Base-by-base conservation (phyloP, 2,797 vertebrate genomes). In the Sparus aurata region DNA sequence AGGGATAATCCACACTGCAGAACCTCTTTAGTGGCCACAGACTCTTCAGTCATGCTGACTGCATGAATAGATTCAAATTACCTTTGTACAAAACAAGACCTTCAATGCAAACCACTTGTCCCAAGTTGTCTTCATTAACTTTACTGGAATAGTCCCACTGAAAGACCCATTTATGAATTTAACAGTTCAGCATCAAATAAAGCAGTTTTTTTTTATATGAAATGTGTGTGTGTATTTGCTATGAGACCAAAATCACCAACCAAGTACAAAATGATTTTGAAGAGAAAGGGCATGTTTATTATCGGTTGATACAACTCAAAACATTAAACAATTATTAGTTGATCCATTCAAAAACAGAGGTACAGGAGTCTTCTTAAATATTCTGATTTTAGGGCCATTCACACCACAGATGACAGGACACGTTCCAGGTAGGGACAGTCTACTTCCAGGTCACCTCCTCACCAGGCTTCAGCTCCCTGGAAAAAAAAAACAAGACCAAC, bases 401-500 rank as follows among this genome's bases (percentile, higher is more conserved):
- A 87, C 84, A 82, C 43, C 41, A 83, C 73, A 88, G 70, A 59
- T n/a, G 72, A 70, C 54, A 64, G 84, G 79, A 90, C 78, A 78
- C 73, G 77, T 75, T 77, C 41, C 50, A 43, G 23, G 63, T 34
- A 45, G 61, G 64, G 49, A 8, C 5, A 4, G 11, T 94, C 96
- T 95, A 99, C 91, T 94, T 98, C 98, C 98, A 98, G 23, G 97
- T 98, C 54, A 90, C 87, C 85, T 97, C 95, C 93, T 98, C 97
- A 52, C 94, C 95, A 58, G 97, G 95, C 85, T 96, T 98, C 92
- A 99, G 87, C 69, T 98, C 97, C 89, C 98, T 99, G 2, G 27
- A 27, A 4, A 80, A 60, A 79, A 23, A 80, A 69, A 9, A 80
- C 15, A 73, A 80, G 41, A 58, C 22, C 50, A 5, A 9, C 45